phyloP scores from a whole-genome alignment of 2,113 vertebrate genomes.

The Tragelaphus strepsiceros region DNA sequence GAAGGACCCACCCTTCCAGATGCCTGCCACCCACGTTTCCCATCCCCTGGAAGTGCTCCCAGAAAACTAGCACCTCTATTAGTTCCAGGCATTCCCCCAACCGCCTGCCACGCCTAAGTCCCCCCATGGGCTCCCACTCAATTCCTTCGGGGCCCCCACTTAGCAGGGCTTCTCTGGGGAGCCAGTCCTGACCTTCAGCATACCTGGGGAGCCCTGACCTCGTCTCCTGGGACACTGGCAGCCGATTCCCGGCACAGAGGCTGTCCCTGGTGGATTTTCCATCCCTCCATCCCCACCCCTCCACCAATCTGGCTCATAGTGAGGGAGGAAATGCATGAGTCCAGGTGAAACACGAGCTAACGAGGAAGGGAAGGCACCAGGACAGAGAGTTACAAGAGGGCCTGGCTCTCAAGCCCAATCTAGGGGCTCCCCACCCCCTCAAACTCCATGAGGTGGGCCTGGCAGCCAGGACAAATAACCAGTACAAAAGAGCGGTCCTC shows the following conservation, averaged over 20 bases:
- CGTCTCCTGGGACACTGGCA: background rate
- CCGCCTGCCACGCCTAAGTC: fast-evolving
- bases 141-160: background rate
- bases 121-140: background rate
- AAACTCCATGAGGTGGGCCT: background rate
- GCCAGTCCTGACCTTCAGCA: background rate
- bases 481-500: background rate
- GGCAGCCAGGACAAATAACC: background rate
- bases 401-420: fast-evolving
- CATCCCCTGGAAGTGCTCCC: background rate
- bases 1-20: background rate
- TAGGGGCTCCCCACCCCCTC: background rate
- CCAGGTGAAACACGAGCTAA: background rate
- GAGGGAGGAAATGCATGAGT: background rate
- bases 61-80: background rate
- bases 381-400: no score
- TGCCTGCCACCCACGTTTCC: background rate
- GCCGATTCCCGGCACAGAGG: fast-evolving
- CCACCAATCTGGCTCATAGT: background rate
- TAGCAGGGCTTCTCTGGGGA: background rate
- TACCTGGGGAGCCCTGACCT: no score
- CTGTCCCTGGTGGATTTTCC: background rate
- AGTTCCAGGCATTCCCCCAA: background rate
- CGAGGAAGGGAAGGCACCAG: background rate
- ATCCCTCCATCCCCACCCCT: no score